phyloP scores from a whole-genome alignment of 2,797 vertebrate species.

The Alauda arvensis region DNA sequence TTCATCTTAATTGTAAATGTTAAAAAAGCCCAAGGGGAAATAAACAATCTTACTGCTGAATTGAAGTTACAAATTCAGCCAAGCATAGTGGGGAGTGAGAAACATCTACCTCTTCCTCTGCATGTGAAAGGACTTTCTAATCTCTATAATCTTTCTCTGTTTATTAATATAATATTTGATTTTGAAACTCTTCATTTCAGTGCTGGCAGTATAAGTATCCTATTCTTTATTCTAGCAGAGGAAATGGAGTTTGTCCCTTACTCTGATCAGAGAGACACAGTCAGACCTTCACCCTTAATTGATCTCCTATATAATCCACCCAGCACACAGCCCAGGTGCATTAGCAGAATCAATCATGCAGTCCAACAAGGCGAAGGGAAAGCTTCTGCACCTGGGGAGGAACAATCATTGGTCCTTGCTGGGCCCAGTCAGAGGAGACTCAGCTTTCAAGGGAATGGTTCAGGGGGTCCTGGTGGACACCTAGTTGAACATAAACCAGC shows the following conservation, averaged over 20 bases:
- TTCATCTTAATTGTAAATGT: neutral
- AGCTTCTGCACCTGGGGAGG: neutral
- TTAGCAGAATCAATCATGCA: neutral
- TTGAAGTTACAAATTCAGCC: neutral
- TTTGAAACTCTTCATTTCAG: neutral
- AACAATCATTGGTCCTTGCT: neutral
- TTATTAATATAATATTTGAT: slow-evolving; percentile 3
- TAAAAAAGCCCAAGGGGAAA: neutral
- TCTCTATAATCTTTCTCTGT: neutral
- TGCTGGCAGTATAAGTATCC: neutral
- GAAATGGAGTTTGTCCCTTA: neutral
- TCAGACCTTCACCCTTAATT: neutral
- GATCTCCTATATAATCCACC: neutral
- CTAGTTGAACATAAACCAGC: neutral
- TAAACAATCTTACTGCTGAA: neutral
- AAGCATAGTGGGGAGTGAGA: neutral
- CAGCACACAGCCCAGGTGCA: neutral
- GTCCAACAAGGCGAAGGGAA: neutral
- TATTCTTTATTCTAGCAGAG: neutral
- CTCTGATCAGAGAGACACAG: neutral
- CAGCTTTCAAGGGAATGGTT: neutral
- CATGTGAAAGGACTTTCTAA: neutral
- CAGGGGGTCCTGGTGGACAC: neutral
- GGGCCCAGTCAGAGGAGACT: neutral
- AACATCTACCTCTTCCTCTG: neutral